These are phyloP conservation scores for Eupithecia subumbrata DNA, from an alignment of 2,888 invertebrate species.

Conservation along the genomic window DNA sequence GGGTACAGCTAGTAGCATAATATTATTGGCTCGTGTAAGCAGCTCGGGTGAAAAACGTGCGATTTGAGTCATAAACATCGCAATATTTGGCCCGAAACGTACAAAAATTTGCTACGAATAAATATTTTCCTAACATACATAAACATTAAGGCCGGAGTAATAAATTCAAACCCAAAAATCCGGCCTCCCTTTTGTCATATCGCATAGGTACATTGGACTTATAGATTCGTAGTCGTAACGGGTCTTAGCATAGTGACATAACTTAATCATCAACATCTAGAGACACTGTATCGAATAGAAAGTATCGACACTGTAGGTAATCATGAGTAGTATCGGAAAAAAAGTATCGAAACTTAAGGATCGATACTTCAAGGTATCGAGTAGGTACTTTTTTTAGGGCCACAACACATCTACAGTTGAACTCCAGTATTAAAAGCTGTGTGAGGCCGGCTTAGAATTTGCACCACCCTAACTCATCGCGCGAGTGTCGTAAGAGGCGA, in stretches of 20 bases:
- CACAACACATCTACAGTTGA: too few relatives aligned
- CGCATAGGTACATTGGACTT: conserved; percentile 32
- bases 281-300: too few relatives aligned
- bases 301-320: too few relatives aligned
- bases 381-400: too few relatives aligned
- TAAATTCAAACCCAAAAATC: conserved; percentile 56
- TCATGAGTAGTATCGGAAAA: too few relatives aligned
- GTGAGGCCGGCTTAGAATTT: too few relatives aligned
- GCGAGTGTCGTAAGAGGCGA: too few relatives aligned
- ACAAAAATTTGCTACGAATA: conserved; percentile 40
- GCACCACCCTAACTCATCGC: too few relatives aligned
- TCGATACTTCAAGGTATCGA: too few relatives aligned
- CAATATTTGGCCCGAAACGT: conserved; percentile 20
- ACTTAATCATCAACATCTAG: neutral
- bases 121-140: conserved; percentile 42
- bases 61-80: conserved; percentile 19
- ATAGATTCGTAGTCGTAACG: conserved; percentile 28
- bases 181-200: conserved; percentile 52
- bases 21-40: neutral
- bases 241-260: conserved; percentile 6
- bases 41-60: conserved; percentile 1
- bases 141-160: conserved; percentile 44
- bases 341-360: too few relatives aligned
- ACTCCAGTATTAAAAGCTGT: too few relatives aligned
- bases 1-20: too few relatives aligned